Evolutionary conservation across 2,797 vertebrate genomes (phyloP), one percentile per base, ranked within the genome.

Genomic region (Cynodonichthys magdalenae): DNA sequence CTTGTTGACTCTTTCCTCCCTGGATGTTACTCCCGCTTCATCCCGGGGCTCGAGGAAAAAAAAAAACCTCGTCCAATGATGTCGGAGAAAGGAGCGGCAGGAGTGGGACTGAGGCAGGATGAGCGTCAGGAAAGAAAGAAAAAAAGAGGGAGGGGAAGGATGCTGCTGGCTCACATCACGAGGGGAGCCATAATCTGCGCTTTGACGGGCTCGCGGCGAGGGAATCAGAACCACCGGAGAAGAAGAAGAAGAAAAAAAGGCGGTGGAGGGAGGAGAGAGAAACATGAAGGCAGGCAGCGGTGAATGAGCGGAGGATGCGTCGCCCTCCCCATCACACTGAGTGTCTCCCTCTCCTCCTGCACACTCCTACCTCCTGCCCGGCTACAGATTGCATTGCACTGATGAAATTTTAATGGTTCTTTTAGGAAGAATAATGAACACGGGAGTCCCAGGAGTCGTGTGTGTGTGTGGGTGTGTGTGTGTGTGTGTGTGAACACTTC

Each of bases 361-460:
- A 57, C 73, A 69, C 77, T 68, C 81, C 76, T 58, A 69, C 84
- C 85, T 84, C 84, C 84, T 75, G 71, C 89, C 85, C 84, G 59
- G 90, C 80, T 81, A 82, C 85, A 86, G 86, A 93, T 92, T 89
- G 88, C 85, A 85, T 91, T 92, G 87, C 90, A 90, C 77, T 94
- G 92, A 95, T 87, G 93, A 93, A 94, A 95, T 94, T 95, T 93
- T 94, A 95, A 94, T 93, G 87, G 87, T 89, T 93, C 91, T 94
- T 92, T 93, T 89, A 92, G 89, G 79, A 94, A 92, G 91, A 92
- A 92, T 94, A 95, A 94, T 92, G 90, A 94, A 93, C 84, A 88
- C 82, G 83, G 81, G 80, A 61, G 83, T 94, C 92, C 92, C 92
- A 51, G 63, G 91, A 92, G 91, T 86, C 73, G 69, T 48, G 63